phyloP scores from a whole-genome alignment of 1,140 invertebrate genomes.

The Chelonus insularis region DNA sequence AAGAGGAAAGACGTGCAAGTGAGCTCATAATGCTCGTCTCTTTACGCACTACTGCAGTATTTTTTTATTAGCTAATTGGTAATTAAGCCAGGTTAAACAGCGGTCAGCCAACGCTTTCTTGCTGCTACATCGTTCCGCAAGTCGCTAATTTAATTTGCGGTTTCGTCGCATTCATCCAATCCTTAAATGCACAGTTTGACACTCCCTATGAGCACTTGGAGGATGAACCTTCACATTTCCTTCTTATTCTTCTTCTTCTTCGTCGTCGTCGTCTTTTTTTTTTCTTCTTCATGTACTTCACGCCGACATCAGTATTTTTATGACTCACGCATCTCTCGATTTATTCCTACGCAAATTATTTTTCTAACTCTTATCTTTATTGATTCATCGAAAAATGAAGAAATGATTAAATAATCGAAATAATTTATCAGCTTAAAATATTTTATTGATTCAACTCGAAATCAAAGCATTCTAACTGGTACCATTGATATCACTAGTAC shows the following conservation, averaged over 20 bases:
- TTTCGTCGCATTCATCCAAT: constrained; percentile 48
- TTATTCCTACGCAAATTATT: too few species aligned
- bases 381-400: too few species aligned
- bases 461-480: too few species aligned
- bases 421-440: too few species aligned
- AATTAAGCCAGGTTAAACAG: constrained; percentile 55
- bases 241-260: neutral
- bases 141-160: constrained; percentile 57
- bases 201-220: neutral
- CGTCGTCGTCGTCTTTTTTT: neutral
- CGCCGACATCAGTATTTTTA: too few species aligned
- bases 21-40: constrained; percentile 38
- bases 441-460: too few species aligned
- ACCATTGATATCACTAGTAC: too few species aligned
- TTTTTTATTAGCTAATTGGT: constrained; percentile 57
- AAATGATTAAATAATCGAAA: too few species aligned
- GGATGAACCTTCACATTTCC: neutral
- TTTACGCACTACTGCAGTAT: constrained; percentile 38
- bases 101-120: constrained; percentile 50
- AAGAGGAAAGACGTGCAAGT: constrained; percentile 24
- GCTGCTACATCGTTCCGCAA: constrained; percentile 41
- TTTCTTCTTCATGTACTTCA: too few species aligned
- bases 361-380: too few species aligned
- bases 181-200: constrained; percentile 1
- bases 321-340: too few species aligned